A percentile compares a stretch with the other conserved stretches of the same genome.
These are phyloP conservation scores for Callimorpha dominula DNA, from an alignment of 2,888 invertebrate species.

Conservation along the genomic window DNA sequence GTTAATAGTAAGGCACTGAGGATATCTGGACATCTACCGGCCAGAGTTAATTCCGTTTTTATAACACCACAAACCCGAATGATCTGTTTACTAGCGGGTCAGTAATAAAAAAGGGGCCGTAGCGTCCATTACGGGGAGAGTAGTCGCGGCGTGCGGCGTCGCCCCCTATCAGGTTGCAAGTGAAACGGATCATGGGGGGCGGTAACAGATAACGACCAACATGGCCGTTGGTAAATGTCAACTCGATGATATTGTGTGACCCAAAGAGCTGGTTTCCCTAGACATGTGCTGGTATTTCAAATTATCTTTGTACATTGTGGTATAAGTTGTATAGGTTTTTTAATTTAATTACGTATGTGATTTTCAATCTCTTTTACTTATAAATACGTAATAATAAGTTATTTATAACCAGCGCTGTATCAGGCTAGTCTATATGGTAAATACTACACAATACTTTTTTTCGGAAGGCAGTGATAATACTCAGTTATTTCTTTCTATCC, in stretches of 20 bases:
- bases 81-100: constrained; percentile 87
- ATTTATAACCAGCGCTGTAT: background rate
- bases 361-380: too few relatives aligned
- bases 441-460: background rate
- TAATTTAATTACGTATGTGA: background rate
- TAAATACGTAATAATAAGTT: background rate
- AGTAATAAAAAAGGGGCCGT: constrained; percentile 86
- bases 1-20: constrained; percentile 75
- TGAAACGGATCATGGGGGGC: constrained; percentile 84
- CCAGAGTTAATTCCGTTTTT: constrained; percentile 86
- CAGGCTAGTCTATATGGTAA: background rate
- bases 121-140: constrained; percentile 82
- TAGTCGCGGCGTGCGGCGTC: constrained; percentile 75
- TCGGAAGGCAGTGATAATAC: background rate
- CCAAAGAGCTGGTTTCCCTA: constrained; percentile 14
- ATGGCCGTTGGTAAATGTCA: constrained; percentile 78
- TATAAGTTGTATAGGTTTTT: background rate
- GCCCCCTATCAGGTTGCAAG: constrained; percentile 87
- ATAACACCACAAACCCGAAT: constrained; percentile 87
- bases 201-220: constrained; percentile 84
- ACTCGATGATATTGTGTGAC: constrained; percentile 67
- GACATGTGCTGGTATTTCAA: background rate
- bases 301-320: background rate
- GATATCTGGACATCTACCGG: constrained; percentile 82
- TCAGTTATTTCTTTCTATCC: background rate